A percentile compares a stretch with the other conserved stretches of the same genome.
Evolutionary conservation across 2,888 invertebrate genomes (phyloP).

Genomic region (Gastracanthus pulcherrimus): DNA sequence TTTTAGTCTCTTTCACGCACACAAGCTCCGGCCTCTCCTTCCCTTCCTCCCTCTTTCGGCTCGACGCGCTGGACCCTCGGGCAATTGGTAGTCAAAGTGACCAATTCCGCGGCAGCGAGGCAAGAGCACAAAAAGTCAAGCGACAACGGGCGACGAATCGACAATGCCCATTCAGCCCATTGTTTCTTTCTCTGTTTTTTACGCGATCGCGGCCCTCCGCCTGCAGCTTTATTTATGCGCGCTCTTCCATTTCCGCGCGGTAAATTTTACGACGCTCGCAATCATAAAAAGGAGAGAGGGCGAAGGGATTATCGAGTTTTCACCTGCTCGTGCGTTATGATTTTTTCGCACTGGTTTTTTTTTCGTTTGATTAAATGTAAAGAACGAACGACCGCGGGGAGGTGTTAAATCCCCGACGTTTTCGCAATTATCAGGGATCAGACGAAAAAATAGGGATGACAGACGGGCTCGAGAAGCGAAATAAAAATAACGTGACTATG

Average conservation of each 20-base stretch:
- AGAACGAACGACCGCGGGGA: too few relatives aligned
- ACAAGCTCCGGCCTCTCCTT: background rate
- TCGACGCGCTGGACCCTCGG: background rate
- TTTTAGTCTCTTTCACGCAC: background rate
- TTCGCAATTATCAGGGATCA: background rate
- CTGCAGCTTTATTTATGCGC: background rate
- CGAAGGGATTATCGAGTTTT: background rate
- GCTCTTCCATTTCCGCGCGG: background rate
- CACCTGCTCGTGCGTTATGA: too few relatives aligned
- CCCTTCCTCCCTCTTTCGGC: too few relatives aligned
- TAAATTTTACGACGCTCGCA: slow-evolving; percentile 2
- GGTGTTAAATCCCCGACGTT: too few relatives aligned
- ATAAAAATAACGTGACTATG: background rate
- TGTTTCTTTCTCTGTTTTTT: background rate
- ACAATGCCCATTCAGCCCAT: too few relatives aligned
- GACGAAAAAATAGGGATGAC: background rate
- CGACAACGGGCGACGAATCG: background rate
- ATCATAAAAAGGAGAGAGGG: background rate
- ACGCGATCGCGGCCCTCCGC: background rate
- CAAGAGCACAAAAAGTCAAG: too few relatives aligned
- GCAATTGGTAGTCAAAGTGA: slow-evolving; percentile 35
- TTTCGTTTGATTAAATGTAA: too few relatives aligned
- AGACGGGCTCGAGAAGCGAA: too few relatives aligned
- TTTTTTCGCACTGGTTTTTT: too few relatives aligned
- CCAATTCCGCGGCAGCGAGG: slow-evolving; percentile 2